Percentiles rank a stretch among this genome's conserved stretches.
Evolutionary conservation across 2,113 vertebrate genomes (phyloP).

Genomic region (Meriones unguiculatus): DNA sequence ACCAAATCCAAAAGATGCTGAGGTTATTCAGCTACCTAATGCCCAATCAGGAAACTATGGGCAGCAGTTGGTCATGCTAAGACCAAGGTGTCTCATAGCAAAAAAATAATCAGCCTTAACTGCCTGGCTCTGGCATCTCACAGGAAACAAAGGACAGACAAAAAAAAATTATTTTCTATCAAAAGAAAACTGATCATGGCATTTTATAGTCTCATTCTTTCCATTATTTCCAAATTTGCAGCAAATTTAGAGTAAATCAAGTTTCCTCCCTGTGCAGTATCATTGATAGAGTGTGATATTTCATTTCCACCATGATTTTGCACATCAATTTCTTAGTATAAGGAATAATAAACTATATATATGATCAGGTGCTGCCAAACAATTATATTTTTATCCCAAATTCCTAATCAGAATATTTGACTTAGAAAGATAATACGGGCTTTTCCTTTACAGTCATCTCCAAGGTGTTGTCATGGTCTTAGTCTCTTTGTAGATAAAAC

Average conservation of each 20-base stretch:
- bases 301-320: background rate
- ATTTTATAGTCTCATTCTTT: background rate
- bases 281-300: background rate
- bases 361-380: background rate
- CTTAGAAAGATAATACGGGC: background rate
- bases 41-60: background rate
- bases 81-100: background rate
- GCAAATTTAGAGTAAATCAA: background rate
- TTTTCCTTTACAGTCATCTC: slow-evolving; percentile 34
- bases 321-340: background rate
- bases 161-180: background rate
- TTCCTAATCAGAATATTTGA: slow-evolving; percentile 24
- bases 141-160: background rate
- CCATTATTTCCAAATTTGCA: background rate
- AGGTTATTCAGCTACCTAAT: fast-evolving
- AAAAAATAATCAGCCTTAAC: background rate
- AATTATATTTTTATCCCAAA: background rate
- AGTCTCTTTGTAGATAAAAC: slow-evolving; percentile 7
- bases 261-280: background rate
- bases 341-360: background rate
- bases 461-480: background rate
- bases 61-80: background rate
- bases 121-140: background rate
- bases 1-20: background rate
- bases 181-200: background rate